These are phyloP conservation scores for Vanessa atalanta DNA, from an alignment of 1,140 invertebrate genomes.

Conservation along the genomic window DNA sequence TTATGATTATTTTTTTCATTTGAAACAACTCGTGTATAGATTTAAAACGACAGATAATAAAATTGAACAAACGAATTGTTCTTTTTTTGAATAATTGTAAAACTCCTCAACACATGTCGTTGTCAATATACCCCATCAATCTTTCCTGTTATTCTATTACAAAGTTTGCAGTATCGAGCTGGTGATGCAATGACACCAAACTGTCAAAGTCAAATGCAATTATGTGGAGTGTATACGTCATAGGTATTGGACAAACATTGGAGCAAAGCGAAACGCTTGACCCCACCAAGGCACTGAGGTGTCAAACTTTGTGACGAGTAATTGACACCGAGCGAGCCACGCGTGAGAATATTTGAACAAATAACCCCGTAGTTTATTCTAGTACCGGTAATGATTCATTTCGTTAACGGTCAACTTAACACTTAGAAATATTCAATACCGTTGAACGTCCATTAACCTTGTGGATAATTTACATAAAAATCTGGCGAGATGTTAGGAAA, in stretches of 20 bases:
- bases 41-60: background rate
- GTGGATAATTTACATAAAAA: conserved; percentile 58
- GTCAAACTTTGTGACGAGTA: conserved; percentile 66
- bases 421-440: conserved; percentile 63
- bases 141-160: background rate
- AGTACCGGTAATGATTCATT: conserved; percentile 75
- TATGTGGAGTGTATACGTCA: conserved; percentile 41
- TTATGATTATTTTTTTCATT: conserved; percentile 33
- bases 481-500: conserved; percentile 40
- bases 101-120: background rate
- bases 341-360: conserved; percentile 78
- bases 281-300: conserved; percentile 58
- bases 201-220: conserved; percentile 46
- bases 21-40: background rate
- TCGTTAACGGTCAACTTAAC: conserved; percentile 70
- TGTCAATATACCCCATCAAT: background rate
- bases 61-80: background rate
- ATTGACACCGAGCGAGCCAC: conserved; percentile 65
- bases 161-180: background rate
- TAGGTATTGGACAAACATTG: conserved; percentile 59
- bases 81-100: background rate
- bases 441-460: conserved; percentile 56
- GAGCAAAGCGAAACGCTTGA: conserved; percentile 62
- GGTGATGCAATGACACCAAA: conserved; percentile 25
- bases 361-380: conserved; percentile 71